A percentile compares a stretch with the other conserved stretches of the same genome.
Evolutionary conservation across 2,797 vertebrate species (phyloP).

Genomic region (Poeciliopsis infans): DNA sequence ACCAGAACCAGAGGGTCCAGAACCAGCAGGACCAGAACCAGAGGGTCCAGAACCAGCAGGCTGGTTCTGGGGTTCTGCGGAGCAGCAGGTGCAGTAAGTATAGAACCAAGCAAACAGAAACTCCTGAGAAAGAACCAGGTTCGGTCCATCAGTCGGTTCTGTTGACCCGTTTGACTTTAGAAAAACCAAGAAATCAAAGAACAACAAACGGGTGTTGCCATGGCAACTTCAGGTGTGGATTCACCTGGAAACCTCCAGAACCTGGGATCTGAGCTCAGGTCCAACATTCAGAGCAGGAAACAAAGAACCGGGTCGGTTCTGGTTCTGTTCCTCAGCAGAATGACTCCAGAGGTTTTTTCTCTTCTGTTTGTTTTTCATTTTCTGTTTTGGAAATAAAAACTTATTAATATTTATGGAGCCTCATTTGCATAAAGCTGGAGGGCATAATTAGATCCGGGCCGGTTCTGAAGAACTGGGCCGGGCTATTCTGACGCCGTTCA

Average conservation of each 20-base stretch:
- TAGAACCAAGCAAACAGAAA: neutral
- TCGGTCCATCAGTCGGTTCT: neutral
- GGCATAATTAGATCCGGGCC: neutral
- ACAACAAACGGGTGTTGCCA: neutral
- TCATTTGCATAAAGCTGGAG: neutral
- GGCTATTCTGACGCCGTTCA: neutral
- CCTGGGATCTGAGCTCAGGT: neutral
- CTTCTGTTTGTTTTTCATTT: conserved; percentile 7
- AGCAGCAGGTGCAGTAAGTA: neutral
- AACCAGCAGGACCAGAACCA: too few relatives aligned
- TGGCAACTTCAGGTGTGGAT: neutral
- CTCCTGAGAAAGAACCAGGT: neutral
- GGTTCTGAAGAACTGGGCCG: neutral
- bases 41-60: too few relatives aligned
- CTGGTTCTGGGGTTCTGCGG: neutral
- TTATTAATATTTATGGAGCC: neutral
- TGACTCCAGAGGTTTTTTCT: neutral
- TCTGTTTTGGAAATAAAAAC: neutral
- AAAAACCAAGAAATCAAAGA: neutral
- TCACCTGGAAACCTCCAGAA: conserved; percentile 10
- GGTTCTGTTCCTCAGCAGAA: neutral
- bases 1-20: too few relatives aligned
- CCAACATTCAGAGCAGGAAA: too few relatives aligned
- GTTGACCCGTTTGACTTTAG: neutral
- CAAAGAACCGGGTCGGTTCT: too few relatives aligned